These are phyloP conservation scores for Agraylea sexmaculata DNA, from an alignment of 1,140 invertebrate species.

Conservation along the genomic window DNA sequence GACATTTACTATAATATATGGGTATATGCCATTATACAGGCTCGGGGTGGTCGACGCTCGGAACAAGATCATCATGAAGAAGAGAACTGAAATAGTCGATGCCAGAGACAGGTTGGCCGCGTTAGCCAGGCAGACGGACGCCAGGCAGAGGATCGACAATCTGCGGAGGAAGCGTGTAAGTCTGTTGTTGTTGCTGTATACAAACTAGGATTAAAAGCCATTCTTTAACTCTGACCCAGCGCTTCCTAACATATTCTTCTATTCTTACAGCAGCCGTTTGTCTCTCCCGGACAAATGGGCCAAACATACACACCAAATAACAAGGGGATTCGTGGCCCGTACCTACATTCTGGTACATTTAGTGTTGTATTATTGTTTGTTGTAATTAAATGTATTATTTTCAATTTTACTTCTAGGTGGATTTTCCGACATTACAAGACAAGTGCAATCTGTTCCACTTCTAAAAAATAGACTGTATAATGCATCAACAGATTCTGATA, in stretches of 20 bases:
- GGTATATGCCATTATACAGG: too few relatives aligned
- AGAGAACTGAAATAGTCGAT: slow-evolving; percentile 50
- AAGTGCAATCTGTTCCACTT: slow-evolving; percentile 17
- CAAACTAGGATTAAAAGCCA: background rate
- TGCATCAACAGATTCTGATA: slow-evolving; percentile 16
- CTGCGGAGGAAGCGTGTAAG: slow-evolving; percentile 35
- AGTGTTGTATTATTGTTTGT: background rate
- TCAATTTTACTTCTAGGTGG: background rate
- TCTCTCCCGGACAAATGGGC: background rate
- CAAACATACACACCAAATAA: background rate
- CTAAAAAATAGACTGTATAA: slow-evolving; percentile 10
- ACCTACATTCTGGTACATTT: background rate
- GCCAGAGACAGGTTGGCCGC: slow-evolving; percentile 54
- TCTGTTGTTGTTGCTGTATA: background rate
- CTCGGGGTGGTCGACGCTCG: too few relatives aligned
- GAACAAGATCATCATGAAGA: slow-evolving; percentile 55
- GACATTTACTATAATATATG: too few relatives aligned
- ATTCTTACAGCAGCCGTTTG: background rate
- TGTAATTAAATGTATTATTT: background rate
- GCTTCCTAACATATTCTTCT: background rate
- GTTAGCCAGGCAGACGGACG: slow-evolving; percentile 54
- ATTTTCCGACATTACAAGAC: slow-evolving; percentile 20
- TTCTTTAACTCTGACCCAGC: background rate
- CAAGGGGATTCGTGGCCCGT: background rate
- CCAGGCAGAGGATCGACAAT: slow-evolving; percentile 48